These are phyloP conservation scores for Onthophagus sagittarius DNA, from an alignment of 2,888 invertebrate genomes.

Conservation along the genomic window DNA sequence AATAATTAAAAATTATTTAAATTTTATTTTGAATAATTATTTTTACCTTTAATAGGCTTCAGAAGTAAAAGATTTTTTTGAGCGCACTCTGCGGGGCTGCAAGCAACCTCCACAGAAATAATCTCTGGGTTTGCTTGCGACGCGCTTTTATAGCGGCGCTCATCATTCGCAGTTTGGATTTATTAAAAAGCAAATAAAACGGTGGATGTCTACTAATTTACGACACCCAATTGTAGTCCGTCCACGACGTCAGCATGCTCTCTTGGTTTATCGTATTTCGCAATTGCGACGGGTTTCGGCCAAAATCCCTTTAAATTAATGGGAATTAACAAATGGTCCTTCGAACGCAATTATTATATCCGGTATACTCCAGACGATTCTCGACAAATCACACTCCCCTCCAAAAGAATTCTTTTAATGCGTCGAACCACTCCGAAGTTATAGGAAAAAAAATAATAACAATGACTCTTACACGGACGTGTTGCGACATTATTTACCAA, in stretches of 20 bases:
- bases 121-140: neutral
- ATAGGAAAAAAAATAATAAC: neutral
- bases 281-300: neutral
- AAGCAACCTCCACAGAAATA: slow-evolving; percentile 32
- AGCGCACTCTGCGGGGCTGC: slow-evolving; percentile 30
- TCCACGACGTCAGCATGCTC: neutral
- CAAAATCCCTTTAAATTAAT: neutral
- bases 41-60: slow-evolving; percentile 22
- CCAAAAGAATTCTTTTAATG: too few relatives aligned
- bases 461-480: neutral
- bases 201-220: slow-evolving; percentile 22
- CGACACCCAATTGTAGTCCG: slow-evolving; percentile 17
- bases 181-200: slow-evolving; percentile 23
- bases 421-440: too few relatives aligned
- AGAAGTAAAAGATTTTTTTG: slow-evolving; percentile 22
- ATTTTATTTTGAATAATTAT: neutral
- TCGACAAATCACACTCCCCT: neutral
- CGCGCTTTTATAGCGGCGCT: slow-evolving; percentile 18
- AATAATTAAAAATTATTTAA: neutral
- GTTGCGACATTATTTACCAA: neutral
- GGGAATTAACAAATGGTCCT: neutral
- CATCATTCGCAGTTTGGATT: slow-evolving; percentile 9
- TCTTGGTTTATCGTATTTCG: slow-evolving; percentile 1
- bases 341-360: neutral
- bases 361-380: neutral